A percentile compares a stretch with the other conserved stretches of the same genome.
phyloP scores from a whole-genome alignment of 2,797 vertebrate species.

The Otus scops region DNA sequence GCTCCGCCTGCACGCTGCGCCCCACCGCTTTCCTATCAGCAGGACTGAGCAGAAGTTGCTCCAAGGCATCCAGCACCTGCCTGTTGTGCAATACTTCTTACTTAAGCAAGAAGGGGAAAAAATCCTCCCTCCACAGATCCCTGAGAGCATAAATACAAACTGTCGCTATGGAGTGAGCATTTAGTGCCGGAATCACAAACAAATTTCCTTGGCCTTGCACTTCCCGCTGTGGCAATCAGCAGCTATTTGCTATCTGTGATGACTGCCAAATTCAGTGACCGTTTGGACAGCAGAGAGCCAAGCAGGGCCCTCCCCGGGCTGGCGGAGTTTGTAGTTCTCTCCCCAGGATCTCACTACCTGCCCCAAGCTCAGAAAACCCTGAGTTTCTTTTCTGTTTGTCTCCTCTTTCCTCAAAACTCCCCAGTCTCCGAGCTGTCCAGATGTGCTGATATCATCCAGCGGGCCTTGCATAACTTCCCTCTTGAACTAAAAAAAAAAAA shows the following conservation, averaged over 20 bases:
- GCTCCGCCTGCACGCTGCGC: not conserved
- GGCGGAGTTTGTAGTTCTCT: not conserved
- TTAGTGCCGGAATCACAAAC: not conserved
- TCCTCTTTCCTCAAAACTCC: not conserved
- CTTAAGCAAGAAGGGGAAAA: not conserved
- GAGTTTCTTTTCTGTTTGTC: not conserved
- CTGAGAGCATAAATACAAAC: not conserved
- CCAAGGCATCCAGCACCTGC: not conserved
- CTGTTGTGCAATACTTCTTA: not conserved
- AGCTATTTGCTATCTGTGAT: not conserved
- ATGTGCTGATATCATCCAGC: slow-evolving; percentile 41
- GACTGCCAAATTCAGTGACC: not conserved
- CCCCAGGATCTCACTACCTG: not conserved
- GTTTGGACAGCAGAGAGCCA: not conserved
- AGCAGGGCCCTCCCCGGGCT: not conserved
- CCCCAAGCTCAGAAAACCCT: not conserved
- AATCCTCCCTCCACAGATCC: not conserved
- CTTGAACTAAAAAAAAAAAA: not conserved
- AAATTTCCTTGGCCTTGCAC: not conserved
- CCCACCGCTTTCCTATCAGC: not conserved
- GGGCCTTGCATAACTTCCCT: slow-evolving; percentile 17
- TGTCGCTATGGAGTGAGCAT: not conserved
- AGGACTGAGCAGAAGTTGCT: not conserved
- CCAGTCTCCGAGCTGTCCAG: not conserved
- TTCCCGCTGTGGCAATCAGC: not conserved